Base-by-base conservation (phyloP, 2,797 vertebrate genomes). In the Tauraco hartlaubi region DNA sequence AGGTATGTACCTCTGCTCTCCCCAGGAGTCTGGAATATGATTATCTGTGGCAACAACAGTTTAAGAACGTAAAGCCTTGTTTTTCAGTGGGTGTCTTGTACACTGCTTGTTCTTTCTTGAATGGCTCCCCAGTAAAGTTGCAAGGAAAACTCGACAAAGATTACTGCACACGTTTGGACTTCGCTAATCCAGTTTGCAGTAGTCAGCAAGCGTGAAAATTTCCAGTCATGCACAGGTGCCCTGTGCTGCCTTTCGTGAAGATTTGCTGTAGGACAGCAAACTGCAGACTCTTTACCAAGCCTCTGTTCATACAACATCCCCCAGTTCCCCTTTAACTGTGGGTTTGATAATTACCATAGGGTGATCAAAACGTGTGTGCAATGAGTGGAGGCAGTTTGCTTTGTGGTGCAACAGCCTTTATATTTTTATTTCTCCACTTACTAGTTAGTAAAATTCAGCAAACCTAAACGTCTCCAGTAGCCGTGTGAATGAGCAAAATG, bases 371-470 rank as follows among this genome's bases (percentile, higher is more conserved):
- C 5, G 13, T 9, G 54, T 26, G 51, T 52, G 64, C 78, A 25
- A 9, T 6, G 56, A 85, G 49, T 3, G 49, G 67, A 15, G 0
- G 0, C 1, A 18, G 67, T 48, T 67, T 80, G 72, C 64, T 61
- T 51, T 68, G 78, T 79, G 61, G 15, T 54, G 61, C 26, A 63
- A 7, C 56, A 21, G 23, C 46, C 58, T 64, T 64, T 35, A 2
- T 8, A 2, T 37, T 80, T 76, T 71, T 89, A 20, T 79, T 83
- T 84, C 66, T 79, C 25, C 41, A 16, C 17, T 58, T 46, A 9
- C 44, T 44, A 64, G 61, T 48, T 35, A 79, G 48, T 52, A 71
- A 82, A 69, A 82, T 28, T 48, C 76, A 81, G 66, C 49, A 39
- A 58, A 29, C 9, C 16, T 29, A 4, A 61, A 29, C 1, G 8